Conservation (phyloP, 23 tunicate species). For the Halocynthia roretzi region DNA sequence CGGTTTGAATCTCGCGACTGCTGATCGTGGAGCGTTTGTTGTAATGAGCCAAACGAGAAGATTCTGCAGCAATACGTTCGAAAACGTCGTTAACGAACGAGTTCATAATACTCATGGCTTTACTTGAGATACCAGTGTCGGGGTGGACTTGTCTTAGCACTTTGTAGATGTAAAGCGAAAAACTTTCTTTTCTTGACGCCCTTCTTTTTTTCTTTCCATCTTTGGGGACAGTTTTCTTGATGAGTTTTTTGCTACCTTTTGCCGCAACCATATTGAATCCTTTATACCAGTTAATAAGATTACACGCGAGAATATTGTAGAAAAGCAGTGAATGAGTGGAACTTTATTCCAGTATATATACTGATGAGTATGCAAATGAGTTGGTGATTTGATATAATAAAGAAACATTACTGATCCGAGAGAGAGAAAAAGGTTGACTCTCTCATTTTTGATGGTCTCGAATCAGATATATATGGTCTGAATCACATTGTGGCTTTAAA, state of each 20-base stretch:
- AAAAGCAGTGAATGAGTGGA: too few species aligned
- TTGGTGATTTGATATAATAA: too few species aligned
- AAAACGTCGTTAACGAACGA: constrained; percentile 35
- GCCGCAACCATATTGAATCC: neutral
- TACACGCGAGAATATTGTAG: too few species aligned
- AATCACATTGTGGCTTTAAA: too few species aligned
- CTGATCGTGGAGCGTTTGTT: constrained; percentile 35
- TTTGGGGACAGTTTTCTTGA: constrained; percentile 30
- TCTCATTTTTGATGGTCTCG: too few species aligned
- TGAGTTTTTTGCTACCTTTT: constrained; percentile 60
- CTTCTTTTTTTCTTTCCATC: constrained; percentile 47
- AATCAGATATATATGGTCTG: too few species aligned
- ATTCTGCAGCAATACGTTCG: constrained; percentile 21
- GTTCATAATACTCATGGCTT: constrained; percentile 34
- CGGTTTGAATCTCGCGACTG: constrained; percentile 26
- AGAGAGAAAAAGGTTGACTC: too few species aligned
- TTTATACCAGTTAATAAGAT: too few species aligned
- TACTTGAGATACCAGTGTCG: constrained; percentile 31
- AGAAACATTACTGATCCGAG: too few species aligned
- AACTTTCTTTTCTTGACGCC: constrained; percentile 16
- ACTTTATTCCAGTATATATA: too few species aligned
- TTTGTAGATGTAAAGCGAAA: constrained; percentile 12
- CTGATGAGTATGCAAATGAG: too few species aligned
- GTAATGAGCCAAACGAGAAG: constrained; percentile 19
- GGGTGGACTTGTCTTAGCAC: constrained; percentile 32